phyloP scores from a whole-genome alignment of 2,888 invertebrate genomes.

The Chironomus tentans region DNA sequence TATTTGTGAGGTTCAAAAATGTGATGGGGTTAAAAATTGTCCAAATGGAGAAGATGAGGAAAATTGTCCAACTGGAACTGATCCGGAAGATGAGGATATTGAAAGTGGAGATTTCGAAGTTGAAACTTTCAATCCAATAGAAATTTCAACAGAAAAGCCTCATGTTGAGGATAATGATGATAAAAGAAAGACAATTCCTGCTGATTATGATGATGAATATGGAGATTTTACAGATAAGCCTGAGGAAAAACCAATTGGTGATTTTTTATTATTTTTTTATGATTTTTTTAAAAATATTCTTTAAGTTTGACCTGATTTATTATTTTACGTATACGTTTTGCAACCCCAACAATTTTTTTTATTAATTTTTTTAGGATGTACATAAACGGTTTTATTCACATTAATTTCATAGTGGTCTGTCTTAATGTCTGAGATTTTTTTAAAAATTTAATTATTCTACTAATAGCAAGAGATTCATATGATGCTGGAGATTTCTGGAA shows the following conservation, averaged over 20 bases:
- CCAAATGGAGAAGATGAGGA: constrained; percentile 40
- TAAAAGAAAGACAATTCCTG: not conserved
- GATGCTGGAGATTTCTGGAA: no score
- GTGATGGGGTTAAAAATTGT: constrained; percentile 37
- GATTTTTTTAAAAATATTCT: not conserved
- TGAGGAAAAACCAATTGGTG: not conserved
- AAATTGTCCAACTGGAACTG: constrained; percentile 31
- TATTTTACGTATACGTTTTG: no score
- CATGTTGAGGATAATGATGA: not conserved
- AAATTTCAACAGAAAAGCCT: not conserved
- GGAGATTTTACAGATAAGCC: not conserved
- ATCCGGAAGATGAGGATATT: not conserved
- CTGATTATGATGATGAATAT: no score
- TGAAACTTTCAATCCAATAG: not conserved
- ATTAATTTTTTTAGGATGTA: no score
- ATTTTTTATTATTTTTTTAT: constrained; percentile 19
- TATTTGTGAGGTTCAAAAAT: constrained; percentile 37
- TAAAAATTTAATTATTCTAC: no score
- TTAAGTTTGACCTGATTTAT: not conserved
- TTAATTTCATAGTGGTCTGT: no score
- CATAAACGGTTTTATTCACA: no score
- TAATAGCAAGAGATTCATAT: no score
- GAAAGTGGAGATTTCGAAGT: not conserved
- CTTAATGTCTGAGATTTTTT: no score
- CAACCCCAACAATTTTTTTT: no score